These are phyloP conservation scores for Drosophila sucinea DNA, from an alignment of 1,140 invertebrate genomes.

Conservation along the genomic window DNA sequence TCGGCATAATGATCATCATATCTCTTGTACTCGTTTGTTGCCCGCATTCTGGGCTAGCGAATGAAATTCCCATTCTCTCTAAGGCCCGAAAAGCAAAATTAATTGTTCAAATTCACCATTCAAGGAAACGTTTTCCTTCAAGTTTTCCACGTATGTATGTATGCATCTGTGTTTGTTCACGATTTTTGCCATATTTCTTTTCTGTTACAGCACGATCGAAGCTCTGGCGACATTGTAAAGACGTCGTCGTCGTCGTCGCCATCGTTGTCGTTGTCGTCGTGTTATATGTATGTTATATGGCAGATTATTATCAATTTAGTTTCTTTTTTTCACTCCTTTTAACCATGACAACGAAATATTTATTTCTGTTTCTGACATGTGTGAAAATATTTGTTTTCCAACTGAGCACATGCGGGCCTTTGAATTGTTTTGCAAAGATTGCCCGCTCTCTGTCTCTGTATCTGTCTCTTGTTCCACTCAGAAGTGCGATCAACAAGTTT, in stretches of 20 bases:
- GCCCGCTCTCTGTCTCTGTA: background rate
- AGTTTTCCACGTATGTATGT: constrained; percentile 44
- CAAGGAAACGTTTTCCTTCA: constrained; percentile 56
- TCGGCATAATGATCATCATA: constrained; percentile 23
- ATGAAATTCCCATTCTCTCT: constrained; percentile 43
- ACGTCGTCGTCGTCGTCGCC: constrained; percentile 26
- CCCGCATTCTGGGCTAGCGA: constrained; percentile 68
- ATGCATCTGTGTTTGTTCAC: constrained; percentile 49
- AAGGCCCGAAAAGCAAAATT: constrained; percentile 74
- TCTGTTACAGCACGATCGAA: constrained; percentile 49
- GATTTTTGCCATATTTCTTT: constrained; percentile 63
- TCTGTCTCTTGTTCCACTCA: background rate
- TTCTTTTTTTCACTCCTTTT: constrained; percentile 17
- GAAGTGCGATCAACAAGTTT: background rate
- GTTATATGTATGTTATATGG: constrained; percentile 16
- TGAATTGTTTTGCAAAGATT: background rate
- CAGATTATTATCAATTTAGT: constrained; percentile 22
- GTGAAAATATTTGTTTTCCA: constrained; percentile 26
- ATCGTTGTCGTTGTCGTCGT: background rate
- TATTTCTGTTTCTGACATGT: constrained; percentile 27
- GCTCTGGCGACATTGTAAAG: constrained; percentile 60
- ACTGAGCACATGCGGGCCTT: constrained; percentile 7
- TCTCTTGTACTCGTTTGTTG: constrained; percentile 44
- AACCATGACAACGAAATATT: constrained; percentile 32
- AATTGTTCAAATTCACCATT: constrained; percentile 74